Evolutionary conservation across 2,888 invertebrate genomes (phyloP).

Genomic region (Tineola bisselliella): DNA sequence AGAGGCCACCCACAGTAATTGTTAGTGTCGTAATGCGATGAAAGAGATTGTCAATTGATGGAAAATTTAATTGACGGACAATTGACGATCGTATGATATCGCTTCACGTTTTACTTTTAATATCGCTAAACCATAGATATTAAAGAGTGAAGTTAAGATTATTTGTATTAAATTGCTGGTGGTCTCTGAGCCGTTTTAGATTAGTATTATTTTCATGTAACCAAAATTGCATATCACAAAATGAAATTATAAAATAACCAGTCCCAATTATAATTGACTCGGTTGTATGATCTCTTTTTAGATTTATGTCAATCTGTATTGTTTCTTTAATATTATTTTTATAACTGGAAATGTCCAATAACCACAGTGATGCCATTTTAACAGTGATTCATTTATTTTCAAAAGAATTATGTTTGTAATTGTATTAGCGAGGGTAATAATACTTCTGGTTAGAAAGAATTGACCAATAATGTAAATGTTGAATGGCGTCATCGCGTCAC

Average conservation of each 20-base stretch:
- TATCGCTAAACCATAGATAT: no score
- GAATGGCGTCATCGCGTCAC: constrained; percentile 34
- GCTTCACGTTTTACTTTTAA: no score
- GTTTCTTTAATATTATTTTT: background rate
- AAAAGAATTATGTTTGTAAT: constrained; percentile 64
- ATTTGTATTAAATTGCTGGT: no score
- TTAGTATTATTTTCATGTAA: constrained; percentile 21
- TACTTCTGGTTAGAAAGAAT: constrained; percentile 49
- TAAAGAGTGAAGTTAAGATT: no score
- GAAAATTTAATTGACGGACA: no score
- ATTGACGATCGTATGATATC: no score
- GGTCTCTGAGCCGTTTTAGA: background rate
- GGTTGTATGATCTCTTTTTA: constrained; percentile 1
- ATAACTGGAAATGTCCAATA: constrained; percentile 18
- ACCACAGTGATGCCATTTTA: constrained; percentile 68
- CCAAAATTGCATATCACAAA: constrained; percentile 53
- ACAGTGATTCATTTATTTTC: constrained; percentile 57
- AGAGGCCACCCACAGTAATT: no score
- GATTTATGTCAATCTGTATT: constrained; percentile 12
- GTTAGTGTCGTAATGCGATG: no score
- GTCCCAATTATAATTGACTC: background rate
- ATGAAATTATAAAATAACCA: background rate
- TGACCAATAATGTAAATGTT: constrained; percentile 61
- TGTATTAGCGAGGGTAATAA: constrained; percentile 53
- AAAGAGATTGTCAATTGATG: no score